A percentile compares a stretch with the other conserved stretches of the same genome.
phyloP scores from a whole-genome alignment of 2,888 invertebrate genomes.

The Oscheius sp. region DNA sequence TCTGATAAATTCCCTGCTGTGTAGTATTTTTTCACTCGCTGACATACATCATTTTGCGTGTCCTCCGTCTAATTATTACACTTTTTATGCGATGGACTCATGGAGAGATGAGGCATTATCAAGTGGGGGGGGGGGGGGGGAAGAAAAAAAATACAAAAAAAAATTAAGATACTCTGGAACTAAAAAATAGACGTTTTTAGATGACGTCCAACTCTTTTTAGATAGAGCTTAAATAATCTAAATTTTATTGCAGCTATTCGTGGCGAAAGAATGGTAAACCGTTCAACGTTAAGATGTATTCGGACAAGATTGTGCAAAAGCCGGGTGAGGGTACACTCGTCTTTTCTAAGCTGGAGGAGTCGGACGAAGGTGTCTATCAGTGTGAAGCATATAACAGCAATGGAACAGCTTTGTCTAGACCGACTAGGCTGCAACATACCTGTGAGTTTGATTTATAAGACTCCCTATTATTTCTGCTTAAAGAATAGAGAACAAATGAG shows the following conservation, averaged over 20 bases:
- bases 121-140: too few relatives aligned
- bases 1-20: too few relatives aligned
- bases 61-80: neutral
- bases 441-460: constrained; percentile 60
- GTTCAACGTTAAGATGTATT: constrained; percentile 78
- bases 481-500: too few relatives aligned
- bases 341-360: constrained; percentile 58
- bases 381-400: constrained; percentile 93
- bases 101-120: too few relatives aligned
- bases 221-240: too few relatives aligned
- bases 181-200: too few relatives aligned
- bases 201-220: too few relatives aligned
- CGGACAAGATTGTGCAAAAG: constrained; percentile 90
- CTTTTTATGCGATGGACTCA: neutral
- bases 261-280: constrained; percentile 95
- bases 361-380: constrained; percentile 72
- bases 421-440: constrained; percentile 61
- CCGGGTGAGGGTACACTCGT: constrained; percentile 78
- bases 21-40: too few relatives aligned
- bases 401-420: constrained; percentile 76
- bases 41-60: neutral
- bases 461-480: too few relatives aligned
- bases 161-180: too few relatives aligned
- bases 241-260: constrained; percentile 74
- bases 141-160: too few relatives aligned